Evolutionary conservation across 2,797 vertebrate species (phyloP).

Genomic region (Sebastes oblongus): DNA sequence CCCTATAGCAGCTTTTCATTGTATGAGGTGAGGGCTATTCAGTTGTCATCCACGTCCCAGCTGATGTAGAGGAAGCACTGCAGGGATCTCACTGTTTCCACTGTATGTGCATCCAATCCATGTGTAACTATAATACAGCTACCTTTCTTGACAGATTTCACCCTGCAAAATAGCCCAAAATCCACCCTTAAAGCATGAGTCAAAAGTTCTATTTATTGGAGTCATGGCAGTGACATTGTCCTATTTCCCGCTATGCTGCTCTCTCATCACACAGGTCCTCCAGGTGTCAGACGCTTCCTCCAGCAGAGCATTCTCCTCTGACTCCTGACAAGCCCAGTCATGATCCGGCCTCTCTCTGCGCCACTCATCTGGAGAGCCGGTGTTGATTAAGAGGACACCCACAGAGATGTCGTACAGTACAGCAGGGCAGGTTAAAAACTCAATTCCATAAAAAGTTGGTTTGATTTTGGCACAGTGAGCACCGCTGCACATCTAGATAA

Average conservation of each 20-base stretch:
- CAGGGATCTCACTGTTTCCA: background rate
- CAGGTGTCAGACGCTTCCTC: slow-evolving; percentile 47
- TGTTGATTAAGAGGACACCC: slow-evolving; percentile 54
- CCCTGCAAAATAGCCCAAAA: background rate
- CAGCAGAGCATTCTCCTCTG: slow-evolving; percentile 46
- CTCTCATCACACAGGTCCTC: slow-evolving; percentile 46
- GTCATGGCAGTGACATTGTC: slow-evolving; percentile 13
- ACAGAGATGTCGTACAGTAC: slow-evolving; percentile 18
- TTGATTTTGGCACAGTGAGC: slow-evolving; percentile 10
- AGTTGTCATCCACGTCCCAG: background rate
- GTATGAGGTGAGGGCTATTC: background rate
- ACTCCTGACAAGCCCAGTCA: slow-evolving; percentile 67
- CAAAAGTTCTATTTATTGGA: slow-evolving; percentile 24
- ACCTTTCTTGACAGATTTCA: background rate
- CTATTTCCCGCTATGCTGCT: slow-evolving; percentile 22
- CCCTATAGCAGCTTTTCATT: background rate
- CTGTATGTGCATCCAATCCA: background rate
- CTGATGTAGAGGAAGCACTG: background rate
- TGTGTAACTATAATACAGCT: background rate
- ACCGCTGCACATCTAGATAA: slow-evolving; percentile 1
- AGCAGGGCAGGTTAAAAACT: slow-evolving; percentile 11
- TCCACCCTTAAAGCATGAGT: background rate
- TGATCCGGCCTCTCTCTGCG: slow-evolving; percentile 36
- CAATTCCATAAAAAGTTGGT: slow-evolving; percentile 11
- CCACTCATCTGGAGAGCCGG: slow-evolving; percentile 18